A percentile compares a stretch with the other conserved stretches of the same genome.
These are phyloP conservation scores for Gallinago solitaria DNA, from an alignment of 2,797 vertebrate species.

Conservation along the genomic window DNA sequence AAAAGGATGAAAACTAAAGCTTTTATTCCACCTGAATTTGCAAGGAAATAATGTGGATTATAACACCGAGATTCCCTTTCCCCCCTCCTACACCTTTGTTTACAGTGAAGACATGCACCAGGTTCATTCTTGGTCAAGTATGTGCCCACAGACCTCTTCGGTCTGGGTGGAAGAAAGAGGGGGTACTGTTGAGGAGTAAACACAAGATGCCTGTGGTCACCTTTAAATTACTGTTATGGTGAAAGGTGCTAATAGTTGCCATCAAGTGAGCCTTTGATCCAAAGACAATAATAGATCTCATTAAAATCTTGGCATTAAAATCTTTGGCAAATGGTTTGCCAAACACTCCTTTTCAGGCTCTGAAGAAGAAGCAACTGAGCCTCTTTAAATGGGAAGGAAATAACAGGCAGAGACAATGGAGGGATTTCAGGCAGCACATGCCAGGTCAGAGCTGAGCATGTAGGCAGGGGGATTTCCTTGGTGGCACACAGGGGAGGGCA, in stretches of 20 bases:
- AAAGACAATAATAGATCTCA: slow-evolving; percentile 53
- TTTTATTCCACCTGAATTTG: slow-evolving; percentile 33
- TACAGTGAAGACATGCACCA: not conserved
- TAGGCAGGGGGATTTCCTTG: slow-evolving; percentile 24
- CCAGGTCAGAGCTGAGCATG: slow-evolving; percentile 13
- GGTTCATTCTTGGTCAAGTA: slow-evolving; percentile 62
- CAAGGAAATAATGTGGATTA: slow-evolving; percentile 29
- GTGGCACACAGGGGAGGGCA: not conserved
- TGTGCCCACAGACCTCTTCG: slow-evolving; percentile 21
- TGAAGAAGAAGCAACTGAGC: not conserved
- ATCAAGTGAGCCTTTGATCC: slow-evolving; percentile 58
- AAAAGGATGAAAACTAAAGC: not conserved
- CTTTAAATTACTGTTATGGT: slow-evolving; percentile 62
- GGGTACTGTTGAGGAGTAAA: slow-evolving; percentile 54
- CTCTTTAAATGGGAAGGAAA: not conserved
- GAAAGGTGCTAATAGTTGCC: slow-evolving; percentile 53
- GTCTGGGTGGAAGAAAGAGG: slow-evolving; percentile 33
- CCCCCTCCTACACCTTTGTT: slow-evolving; percentile 34
- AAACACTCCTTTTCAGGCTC: slow-evolving; percentile 18
- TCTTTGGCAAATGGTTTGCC: too few species aligned
- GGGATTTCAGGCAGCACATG: slow-evolving; percentile 14
- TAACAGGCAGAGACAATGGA: not conserved
- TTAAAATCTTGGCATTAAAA: too few species aligned
- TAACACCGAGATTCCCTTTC: not conserved
- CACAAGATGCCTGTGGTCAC: slow-evolving; percentile 60